These are phyloP conservation scores for Megaleporinus macrocephalus DNA, from an alignment of 2,113 vertebrate species.

Conservation along the genomic window DNA sequence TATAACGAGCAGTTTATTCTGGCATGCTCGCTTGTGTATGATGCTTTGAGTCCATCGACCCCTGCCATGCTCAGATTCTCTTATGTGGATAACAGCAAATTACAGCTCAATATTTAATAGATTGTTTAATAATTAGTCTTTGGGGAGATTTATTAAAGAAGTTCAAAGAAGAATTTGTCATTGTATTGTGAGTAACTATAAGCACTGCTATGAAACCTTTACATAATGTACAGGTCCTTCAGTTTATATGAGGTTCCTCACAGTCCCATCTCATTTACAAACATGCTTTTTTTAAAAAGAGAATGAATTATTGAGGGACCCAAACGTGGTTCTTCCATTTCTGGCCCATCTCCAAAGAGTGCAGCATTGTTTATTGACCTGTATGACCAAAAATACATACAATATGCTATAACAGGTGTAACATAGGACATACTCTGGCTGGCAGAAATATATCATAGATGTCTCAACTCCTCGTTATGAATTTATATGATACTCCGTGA, in stretches of 20 bases:
- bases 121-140: conserved; percentile 4
- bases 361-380: no score
- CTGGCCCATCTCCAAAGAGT: no score
- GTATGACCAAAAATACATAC: no score
- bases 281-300: no score
- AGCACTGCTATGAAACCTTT: no score
- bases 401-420: background rate
- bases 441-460: background rate
- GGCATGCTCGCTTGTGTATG: conserved; percentile 21
- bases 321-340: no score
- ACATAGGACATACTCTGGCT: background rate
- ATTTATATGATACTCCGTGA: background rate
- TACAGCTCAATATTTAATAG: background rate
- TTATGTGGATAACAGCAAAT: conserved; percentile 7
- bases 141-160: background rate
- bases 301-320: no score
- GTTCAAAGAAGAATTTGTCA: background rate
- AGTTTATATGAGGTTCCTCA: no score
- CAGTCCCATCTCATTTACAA: no score
- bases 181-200: background rate
- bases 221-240: no score
- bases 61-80: conserved; percentile 24
- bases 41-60: conserved; percentile 30
- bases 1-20: conserved; percentile 36
- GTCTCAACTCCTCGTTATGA: background rate